Evolutionary conservation across 2,113 vertebrate species (phyloP).

Genomic region (Sciurus niger): DNA sequence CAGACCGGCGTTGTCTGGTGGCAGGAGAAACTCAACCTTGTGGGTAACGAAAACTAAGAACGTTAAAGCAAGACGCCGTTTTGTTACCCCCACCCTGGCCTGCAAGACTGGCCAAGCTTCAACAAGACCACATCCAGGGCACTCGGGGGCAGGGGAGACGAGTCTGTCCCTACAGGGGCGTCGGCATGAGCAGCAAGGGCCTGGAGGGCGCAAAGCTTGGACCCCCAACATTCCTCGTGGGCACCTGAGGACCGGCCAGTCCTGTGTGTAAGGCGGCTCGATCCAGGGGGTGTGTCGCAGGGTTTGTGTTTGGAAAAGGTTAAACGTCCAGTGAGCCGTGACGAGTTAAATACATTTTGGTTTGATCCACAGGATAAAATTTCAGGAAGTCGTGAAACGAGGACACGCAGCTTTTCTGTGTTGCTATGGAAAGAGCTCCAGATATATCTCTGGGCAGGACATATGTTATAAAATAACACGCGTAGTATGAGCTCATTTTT

Average conservation of each 20-base stretch:
- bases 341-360: background rate
- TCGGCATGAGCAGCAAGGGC: rapidly evolving
- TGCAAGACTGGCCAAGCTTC: background rate
- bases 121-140: background rate
- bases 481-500: constrained; percentile 49
- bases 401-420: background rate
- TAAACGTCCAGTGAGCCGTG: background rate
- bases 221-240: background rate
- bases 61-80: background rate
- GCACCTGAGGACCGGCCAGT: background rate
- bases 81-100: background rate
- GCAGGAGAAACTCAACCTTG: background rate
- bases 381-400: background rate
- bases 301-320: background rate
- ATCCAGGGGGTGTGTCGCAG: background rate
- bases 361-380: background rate
- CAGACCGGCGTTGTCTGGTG: background rate
- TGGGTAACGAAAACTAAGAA: background rate
- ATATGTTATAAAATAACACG: constrained; percentile 49
- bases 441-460: constrained; percentile 20
- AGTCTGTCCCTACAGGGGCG: rapidly evolving
- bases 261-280: rapidly evolving
- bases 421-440: constrained; percentile 59
- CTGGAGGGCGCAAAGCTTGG: rapidly evolving
- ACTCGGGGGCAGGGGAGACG: background rate